A percentile compares a stretch with the other conserved stretches of the same genome.
Evolutionary conservation across 2,888 invertebrate genomes (phyloP).

Genomic region (Oasisia sp.): DNA sequence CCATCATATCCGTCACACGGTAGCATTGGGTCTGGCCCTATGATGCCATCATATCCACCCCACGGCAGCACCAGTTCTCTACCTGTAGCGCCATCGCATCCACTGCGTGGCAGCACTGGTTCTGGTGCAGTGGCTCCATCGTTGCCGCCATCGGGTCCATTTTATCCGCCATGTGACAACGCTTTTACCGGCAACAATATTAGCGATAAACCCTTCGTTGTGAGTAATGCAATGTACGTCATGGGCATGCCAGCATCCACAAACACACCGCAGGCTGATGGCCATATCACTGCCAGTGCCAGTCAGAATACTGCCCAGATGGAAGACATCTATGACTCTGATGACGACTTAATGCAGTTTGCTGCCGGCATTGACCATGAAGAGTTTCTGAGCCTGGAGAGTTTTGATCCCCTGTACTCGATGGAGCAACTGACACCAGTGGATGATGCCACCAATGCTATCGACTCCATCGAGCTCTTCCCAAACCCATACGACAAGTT

Average conservation of each 20-base stretch:
- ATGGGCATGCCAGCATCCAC: not conserved
- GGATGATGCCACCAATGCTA: not conserved
- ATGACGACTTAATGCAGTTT: not conserved
- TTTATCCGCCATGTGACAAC: not conserved
- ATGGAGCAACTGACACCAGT: constrained; percentile 18
- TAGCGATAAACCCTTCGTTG: not conserved
- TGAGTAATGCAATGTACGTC: not conserved
- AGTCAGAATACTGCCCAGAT: not conserved
- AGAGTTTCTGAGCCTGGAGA: constrained; percentile 41
- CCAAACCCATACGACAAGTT: constrained; percentile 19
- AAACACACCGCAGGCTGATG: too few species aligned
- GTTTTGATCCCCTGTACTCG: constrained; percentile 43
- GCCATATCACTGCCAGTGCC: not conserved
- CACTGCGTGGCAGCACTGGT: not conserved
- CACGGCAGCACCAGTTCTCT: not conserved
- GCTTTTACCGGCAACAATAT: not conserved
- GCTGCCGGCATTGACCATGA: not conserved
- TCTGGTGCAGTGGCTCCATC: not conserved
- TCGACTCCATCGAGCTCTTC: constrained; percentile 30
- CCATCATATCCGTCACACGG: not conserved
- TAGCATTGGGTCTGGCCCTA: not conserved
- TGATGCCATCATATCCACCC: not conserved
- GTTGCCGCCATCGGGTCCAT: not conserved
- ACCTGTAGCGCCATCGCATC: not conserved
- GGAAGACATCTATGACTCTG: not conserved